A percentile compares a stretch with the other conserved stretches of the same genome.
Conservation (phyloP, 2,888 invertebrate species). For the Alentia gelatinosa region DNA sequence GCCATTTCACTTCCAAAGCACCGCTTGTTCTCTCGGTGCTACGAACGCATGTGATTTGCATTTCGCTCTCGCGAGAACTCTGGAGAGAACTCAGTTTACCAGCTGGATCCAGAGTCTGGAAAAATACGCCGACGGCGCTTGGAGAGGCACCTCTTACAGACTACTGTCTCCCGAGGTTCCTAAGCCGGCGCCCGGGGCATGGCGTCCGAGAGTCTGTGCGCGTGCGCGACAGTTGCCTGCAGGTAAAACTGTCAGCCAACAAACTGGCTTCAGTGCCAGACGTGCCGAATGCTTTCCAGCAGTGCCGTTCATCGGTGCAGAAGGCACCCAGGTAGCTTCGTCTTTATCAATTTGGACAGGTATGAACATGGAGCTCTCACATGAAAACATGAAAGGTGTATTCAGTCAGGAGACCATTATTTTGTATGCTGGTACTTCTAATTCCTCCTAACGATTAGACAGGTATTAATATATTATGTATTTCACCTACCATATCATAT, state of each 20-base stretch:
- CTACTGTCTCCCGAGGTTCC: not conserved
- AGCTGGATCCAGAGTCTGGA: slow-evolving; percentile 9
- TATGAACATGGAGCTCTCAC: not conserved
- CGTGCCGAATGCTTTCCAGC: not conserved
- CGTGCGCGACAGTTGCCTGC: slow-evolving; percentile 21
- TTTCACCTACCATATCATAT: too few relatives aligned
- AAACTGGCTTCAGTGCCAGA: not conserved
- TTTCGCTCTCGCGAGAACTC: slow-evolving; percentile 8
- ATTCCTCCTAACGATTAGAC: not conserved
- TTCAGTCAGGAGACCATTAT: too few relatives aligned
- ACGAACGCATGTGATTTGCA: slow-evolving; percentile 34
- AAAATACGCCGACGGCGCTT: slow-evolving; percentile 1
- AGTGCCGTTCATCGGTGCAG: not conserved
- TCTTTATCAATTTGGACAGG: not conserved
- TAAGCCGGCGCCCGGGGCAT: not conserved
- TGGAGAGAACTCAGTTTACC: not conserved
- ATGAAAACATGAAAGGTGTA: too few relatives aligned
- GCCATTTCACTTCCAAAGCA: not conserved
- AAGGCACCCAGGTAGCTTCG: not conserved
- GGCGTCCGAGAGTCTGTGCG: not conserved
- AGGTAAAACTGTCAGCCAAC: slow-evolving; percentile 25
- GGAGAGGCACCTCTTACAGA: not conserved
- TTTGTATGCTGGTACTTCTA: not conserved
- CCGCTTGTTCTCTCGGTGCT: not conserved
- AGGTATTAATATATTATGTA: too few relatives aligned